phyloP scores from a whole-genome alignment of 1,140 invertebrate species.

The Lithobius niger region DNA sequence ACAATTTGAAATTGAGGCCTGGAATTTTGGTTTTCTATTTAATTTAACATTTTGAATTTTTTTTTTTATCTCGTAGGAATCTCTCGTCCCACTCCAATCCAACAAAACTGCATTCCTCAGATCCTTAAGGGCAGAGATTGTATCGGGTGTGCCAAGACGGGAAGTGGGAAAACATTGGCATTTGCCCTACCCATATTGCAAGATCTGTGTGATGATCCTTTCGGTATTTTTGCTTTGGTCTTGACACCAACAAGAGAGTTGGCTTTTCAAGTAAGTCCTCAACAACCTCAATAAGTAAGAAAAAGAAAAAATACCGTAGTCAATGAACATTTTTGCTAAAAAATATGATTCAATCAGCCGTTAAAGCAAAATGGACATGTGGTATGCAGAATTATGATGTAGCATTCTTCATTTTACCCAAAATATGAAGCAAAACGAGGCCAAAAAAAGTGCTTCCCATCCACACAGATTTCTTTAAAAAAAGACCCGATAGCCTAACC shows the following conservation, averaged over 20 bases:
- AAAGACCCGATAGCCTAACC: no score
- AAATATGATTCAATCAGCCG: not conserved
- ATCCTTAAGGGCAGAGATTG: slow-evolving; percentile 74
- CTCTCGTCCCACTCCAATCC: slow-evolving; percentile 68
- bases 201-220: slow-evolving; percentile 76
- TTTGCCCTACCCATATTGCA: slow-evolving; percentile 94
- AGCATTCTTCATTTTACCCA: not conserved
- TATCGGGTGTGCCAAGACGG: slow-evolving; percentile 92
- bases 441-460: not conserved
- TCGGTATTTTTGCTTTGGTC: slow-evolving; percentile 87
- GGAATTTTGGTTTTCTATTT: no score
- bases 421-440: not conserved
- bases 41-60: no score
- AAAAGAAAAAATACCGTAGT: not conserved
- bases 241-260: slow-evolving; percentile 92
- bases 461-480: no score
- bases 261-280: slow-evolving; percentile 63
- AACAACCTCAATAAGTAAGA: slow-evolving; percentile 9
- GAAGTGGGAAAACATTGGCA: slow-evolving; percentile 93
- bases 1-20: no score
- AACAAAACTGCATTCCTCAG: slow-evolving; percentile 61
- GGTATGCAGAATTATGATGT: not conserved
- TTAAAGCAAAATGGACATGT: not conserved
- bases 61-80: slow-evolving; percentile 43
- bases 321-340: not conserved